These are phyloP conservation scores for Acipenser oxyrinchus DNA, from an alignment of 2,797 vertebrate genomes.

Conservation along the genomic window DNA sequence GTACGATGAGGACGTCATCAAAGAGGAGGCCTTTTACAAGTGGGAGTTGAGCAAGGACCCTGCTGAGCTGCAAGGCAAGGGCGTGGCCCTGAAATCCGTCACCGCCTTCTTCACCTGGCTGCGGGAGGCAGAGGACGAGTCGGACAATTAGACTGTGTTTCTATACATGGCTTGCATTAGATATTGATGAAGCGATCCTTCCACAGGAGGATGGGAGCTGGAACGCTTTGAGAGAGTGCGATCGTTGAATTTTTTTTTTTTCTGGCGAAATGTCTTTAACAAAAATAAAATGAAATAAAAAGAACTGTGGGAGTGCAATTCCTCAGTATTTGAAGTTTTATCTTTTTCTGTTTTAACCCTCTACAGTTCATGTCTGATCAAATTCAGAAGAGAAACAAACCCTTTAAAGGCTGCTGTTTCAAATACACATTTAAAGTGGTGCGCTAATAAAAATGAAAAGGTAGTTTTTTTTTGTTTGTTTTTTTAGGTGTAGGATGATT, in stretches of 20 bases:
- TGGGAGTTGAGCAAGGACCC: conserved; percentile 94
- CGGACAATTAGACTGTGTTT: conserved; percentile 65
- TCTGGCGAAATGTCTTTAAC: conserved; percentile 52
- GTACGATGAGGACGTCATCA: conserved; percentile 92
- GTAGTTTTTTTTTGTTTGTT: conserved; percentile 21
- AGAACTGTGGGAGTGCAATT: conserved; percentile 46
- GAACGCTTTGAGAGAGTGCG: conserved; percentile 51
- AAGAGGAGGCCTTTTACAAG: conserved; percentile 92
- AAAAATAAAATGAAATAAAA: conserved; percentile 35
- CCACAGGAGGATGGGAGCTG: conserved; percentile 45
- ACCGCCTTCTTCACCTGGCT: conserved; percentile 96
- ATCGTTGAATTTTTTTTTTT: conserved; percentile 44
- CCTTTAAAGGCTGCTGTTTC: conserved; percentile 40
- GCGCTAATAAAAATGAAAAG: conserved; percentile 34
- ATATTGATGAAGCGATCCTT: conserved; percentile 33
- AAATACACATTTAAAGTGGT: conserved; percentile 39
- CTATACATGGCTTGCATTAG: conserved; percentile 28
- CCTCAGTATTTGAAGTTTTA: conserved; percentile 29
- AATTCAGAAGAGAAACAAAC: conserved; percentile 36
- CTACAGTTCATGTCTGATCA: conserved; percentile 44
- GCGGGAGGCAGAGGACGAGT: conserved; percentile 87
- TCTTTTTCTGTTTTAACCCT: conserved; percentile 36
- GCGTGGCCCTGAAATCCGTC: conserved; percentile 92
- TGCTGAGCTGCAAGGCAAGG: conserved; percentile 87
- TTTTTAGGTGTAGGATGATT: conserved; percentile 35